phyloP scores from a whole-genome alignment of 2,113 vertebrate species.

The Symphodus melops region DNA sequence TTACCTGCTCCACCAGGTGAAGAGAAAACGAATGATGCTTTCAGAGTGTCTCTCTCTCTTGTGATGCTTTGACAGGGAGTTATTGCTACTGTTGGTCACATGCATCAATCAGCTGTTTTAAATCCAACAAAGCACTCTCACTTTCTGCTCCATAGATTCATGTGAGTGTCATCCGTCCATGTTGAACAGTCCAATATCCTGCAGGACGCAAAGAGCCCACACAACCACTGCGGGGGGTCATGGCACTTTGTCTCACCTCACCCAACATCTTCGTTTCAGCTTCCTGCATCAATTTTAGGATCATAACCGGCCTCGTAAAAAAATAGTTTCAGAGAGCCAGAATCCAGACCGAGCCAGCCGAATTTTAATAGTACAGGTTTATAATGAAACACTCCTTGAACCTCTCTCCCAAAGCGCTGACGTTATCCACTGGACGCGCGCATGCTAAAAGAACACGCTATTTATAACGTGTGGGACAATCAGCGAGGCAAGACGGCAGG shows the following conservation, averaged over 20 bases:
- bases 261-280: constrained; percentile 48
- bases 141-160: too few species aligned
- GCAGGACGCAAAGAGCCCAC: constrained; percentile 26
- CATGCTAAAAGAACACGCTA: constrained; percentile 75
- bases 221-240: constrained; percentile 56
- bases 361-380: constrained; percentile 80
- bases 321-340: constrained; percentile 68
- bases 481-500: constrained; percentile 40
- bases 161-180: too few species aligned
- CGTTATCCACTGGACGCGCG: constrained; percentile 78
- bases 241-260: constrained; percentile 40
- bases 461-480: constrained; percentile 76
- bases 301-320: constrained; percentile 67
- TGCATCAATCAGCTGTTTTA: too few species aligned
- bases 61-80: too few species aligned
- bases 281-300: constrained; percentile 71
- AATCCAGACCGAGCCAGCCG: constrained; percentile 67
- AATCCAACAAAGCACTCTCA: too few species aligned
- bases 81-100: too few species aligned
- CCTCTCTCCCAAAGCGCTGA: constrained; percentile 79
- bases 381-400: constrained; percentile 84
- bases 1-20: too few species aligned
- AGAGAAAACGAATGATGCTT: too few species aligned
- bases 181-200: too few species aligned
- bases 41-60: too few species aligned